phyloP scores from a whole-genome alignment of 2,797 vertebrate genomes.

The Peromyscus attwateri region DNA sequence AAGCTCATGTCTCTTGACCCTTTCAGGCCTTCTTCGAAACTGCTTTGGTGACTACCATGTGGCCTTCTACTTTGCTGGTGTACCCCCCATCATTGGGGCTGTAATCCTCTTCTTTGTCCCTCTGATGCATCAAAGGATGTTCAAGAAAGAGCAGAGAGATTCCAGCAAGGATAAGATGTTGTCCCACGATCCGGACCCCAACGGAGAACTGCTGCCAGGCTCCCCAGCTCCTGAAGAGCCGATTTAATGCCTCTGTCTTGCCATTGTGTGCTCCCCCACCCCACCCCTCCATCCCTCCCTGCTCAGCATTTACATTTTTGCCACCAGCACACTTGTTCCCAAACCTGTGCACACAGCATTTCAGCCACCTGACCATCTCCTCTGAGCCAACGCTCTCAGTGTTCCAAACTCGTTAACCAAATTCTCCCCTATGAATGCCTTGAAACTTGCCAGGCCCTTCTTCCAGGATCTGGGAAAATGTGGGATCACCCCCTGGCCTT shows the following conservation, averaged over 20 bases:
- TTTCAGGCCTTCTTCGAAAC: slow-evolving; percentile 93
- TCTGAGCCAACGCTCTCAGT: slow-evolving; percentile 75
- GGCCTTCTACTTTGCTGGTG: slow-evolving; percentile 97
- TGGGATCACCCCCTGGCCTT: slow-evolving; percentile 55
- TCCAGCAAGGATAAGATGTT: slow-evolving; percentile 94
- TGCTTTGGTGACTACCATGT: slow-evolving; percentile 93
- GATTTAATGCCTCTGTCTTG: slow-evolving; percentile 88
- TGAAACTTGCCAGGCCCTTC: slow-evolving; percentile 68
- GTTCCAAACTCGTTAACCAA: slow-evolving; percentile 78
- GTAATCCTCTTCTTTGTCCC: slow-evolving; percentile 96
- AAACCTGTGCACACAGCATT: slow-evolving; percentile 81
- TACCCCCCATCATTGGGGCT: slow-evolving; percentile 95
- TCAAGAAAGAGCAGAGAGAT: slow-evolving; percentile 90
- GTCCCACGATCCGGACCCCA: slow-evolving; percentile 90
- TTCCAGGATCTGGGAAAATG: slow-evolving; percentile 46
- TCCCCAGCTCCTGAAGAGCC: slow-evolving; percentile 94
- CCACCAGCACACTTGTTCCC: slow-evolving; percentile 86
- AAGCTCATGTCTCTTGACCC: slow-evolving; percentile 30
- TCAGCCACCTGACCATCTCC: slow-evolving; percentile 70
- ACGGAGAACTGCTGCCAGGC: slow-evolving; percentile 96
- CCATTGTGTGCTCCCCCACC: slow-evolving; percentile 59
- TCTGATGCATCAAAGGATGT: slow-evolving; percentile 92
- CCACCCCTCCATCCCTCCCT: slow-evolving; percentile 17
- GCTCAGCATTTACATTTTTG: slow-evolving; percentile 69
- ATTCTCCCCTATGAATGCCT: slow-evolving; percentile 77